Conservation (phyloP, 2,888 invertebrate genomes). For the Junonia oenone region DNA sequence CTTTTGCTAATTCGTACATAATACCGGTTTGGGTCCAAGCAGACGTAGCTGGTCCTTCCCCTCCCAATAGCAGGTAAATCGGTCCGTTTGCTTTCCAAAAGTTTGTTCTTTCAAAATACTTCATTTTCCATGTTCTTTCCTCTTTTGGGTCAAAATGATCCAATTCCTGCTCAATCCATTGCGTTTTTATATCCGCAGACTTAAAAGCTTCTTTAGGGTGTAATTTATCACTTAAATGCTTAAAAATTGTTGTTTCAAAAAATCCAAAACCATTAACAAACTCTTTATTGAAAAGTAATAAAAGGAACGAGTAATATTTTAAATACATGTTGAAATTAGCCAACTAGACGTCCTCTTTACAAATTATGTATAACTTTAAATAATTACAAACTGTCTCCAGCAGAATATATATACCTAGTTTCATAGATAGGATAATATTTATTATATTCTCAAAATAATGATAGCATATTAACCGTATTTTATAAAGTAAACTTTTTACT, state of each 20-base stretch:
- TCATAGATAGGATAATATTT: too few relatives aligned
- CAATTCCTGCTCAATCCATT: slow-evolving; percentile 55
- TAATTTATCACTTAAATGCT: slow-evolving; percentile 42
- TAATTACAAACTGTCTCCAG: too few relatives aligned
- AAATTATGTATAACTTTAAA: background rate
- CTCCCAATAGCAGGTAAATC: slow-evolving; percentile 56
- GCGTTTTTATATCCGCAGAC: slow-evolving; percentile 32
- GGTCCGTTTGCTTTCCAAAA: slow-evolving; percentile 52
- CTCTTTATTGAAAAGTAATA: slow-evolving; percentile 24
- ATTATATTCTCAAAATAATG: too few relatives aligned
- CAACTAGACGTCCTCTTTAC: background rate
- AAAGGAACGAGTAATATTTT: slow-evolving; percentile 5
- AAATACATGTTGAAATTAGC: slow-evolving; percentile 8
- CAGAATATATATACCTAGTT: too few relatives aligned
- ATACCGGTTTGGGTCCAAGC: slow-evolving; percentile 48
- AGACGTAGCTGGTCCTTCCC: slow-evolving; percentile 50
- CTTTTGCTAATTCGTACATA: slow-evolving; percentile 55
- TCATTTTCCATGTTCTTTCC: slow-evolving; percentile 55
- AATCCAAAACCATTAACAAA: slow-evolving; percentile 36
- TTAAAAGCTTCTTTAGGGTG: slow-evolving; percentile 32
- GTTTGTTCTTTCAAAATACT: slow-evolving; percentile 54
- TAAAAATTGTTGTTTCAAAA: slow-evolving; percentile 38
- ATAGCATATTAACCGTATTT: too few relatives aligned
- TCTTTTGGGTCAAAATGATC: slow-evolving; percentile 56
- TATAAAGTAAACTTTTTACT: too few relatives aligned